Evolutionary conservation across 2,113 vertebrate genomes (phyloP), one percentile per base, ranked within the genome.

Genomic region (Crotalus viridis): DNA sequence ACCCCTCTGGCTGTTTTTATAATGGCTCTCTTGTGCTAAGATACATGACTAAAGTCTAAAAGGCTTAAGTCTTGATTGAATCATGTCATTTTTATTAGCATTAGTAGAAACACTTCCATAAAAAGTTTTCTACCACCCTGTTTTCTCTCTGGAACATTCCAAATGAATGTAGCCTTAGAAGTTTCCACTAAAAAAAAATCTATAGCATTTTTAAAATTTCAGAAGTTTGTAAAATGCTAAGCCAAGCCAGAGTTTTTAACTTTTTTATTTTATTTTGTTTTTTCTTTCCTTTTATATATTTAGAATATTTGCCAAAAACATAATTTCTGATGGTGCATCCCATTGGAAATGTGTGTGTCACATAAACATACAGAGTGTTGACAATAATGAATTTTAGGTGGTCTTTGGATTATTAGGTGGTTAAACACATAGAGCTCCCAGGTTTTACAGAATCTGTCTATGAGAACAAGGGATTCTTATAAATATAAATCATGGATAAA

Each of bases 331-430:
- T 95, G 95, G 94, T 96, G 93, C 91, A 93, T 96, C 94, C 95
- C 95, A 93, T 91, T 96, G 95, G 96, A 90, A 95, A 96, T 95
- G 89, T 95, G 33, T 81, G 69, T 81, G 33, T 17, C 48, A 87
- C 17, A 87, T 85, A 59, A 48, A 92, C 54, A 93, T 90, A 94
- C 92, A 92, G 92, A 96, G 86, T 95, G 94, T 94, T 95, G 95
- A 96, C 96, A 96, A 97, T 96, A 97, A 97, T 97, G 95, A 96
- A 91, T 92, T 94, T 94, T 96, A 96, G 96, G 96, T 97, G 97
- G 97, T 94, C 96, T 64, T 96, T 93, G 94, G 95, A 59, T 74
- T 94, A 94, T 92, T 95, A 95, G 43, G 43, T 43, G 43, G 43
- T 43, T 43, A 43, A 43, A 43, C 43, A 43, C 3, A 43, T 43